Evolutionary conservation across 1,140 invertebrate genomes (phyloP).

Genomic region (Portunus trituberculatus): DNA sequence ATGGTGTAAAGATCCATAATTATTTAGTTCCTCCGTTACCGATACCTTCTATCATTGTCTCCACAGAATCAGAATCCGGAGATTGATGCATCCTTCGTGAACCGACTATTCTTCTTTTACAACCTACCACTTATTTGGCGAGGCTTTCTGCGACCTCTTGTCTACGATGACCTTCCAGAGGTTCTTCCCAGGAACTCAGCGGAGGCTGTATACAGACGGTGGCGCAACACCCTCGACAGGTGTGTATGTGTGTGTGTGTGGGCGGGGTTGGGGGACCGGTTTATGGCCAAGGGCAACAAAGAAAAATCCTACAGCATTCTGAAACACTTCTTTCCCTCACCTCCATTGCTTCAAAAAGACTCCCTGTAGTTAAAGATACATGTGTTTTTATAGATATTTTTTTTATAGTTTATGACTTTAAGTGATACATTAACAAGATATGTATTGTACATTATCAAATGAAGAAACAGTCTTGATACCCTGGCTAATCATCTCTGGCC

Average conservation of each 20-base stretch:
- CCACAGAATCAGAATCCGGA: constrained; percentile 53
- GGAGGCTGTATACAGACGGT: background rate
- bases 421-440: too few species aligned
- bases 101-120: constrained; percentile 62
- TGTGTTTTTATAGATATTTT: too few species aligned
- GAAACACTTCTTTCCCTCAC: too few species aligned
- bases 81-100: constrained; percentile 41
- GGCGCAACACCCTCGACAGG: constrained; percentile 31
- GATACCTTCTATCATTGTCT: background rate
- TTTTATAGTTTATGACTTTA: too few species aligned
- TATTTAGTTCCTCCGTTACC: background rate
- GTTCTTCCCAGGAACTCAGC: background rate
- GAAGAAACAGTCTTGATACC: too few species aligned
- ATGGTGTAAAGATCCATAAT: background rate
- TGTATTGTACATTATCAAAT: too few species aligned
- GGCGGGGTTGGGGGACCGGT: background rate
- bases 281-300: background rate
- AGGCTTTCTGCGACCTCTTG: constrained; percentile 63
- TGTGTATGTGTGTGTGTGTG: background rate
- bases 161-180: constrained; percentile 58
- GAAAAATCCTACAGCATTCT: background rate
- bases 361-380: too few species aligned
- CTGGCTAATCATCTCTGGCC: too few species aligned
- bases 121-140: constrained; percentile 46
- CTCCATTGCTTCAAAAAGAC: too few species aligned